Conservation (phyloP, 35 echinoderm and acorn worm genomes). For the Eucidaris tribuloides region DNA sequence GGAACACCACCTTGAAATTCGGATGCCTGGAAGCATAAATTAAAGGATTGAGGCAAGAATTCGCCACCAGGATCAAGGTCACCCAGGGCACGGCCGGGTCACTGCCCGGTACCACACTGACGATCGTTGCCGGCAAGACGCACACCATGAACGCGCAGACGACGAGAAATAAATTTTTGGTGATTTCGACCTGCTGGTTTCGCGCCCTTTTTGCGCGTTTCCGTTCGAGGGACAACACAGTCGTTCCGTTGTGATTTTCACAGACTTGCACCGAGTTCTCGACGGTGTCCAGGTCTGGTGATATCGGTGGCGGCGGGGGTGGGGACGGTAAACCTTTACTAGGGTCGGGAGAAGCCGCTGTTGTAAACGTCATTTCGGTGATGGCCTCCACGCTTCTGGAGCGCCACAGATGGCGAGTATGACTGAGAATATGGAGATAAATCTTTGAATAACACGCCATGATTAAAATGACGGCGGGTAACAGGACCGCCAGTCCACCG, state of each 20-base stretch:
- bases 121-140: constrained; percentile 37
- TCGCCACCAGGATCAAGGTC: constrained; percentile 12
- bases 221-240: neutral
- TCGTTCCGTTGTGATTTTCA: neutral
- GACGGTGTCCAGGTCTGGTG: neutral
- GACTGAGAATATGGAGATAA: neutral
- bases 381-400: constrained; percentile 5
- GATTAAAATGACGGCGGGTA: neutral
- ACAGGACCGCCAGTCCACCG: neutral
- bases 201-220: constrained; percentile 18
- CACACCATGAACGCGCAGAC: constrained; percentile 43
- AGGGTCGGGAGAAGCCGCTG: neutral
- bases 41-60: constrained; percentile 48
- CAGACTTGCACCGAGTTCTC: neutral
- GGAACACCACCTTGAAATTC: constrained; percentile 40
- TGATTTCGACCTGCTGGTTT: constrained; percentile 22
- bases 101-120: constrained; percentile 25
- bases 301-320: neutral
- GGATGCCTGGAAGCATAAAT: constrained; percentile 59
- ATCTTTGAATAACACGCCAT: constrained; percentile 12
- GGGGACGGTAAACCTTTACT: neutral
- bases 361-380: neutral
- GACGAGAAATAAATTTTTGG: constrained; percentile 41
- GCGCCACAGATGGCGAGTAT: constrained; percentile 10
- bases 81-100: constrained; percentile 45